These are phyloP conservation scores for Tringa solitaria DNA, from an alignment of 2,113 vertebrate species.

Conservation along the genomic window DNA sequence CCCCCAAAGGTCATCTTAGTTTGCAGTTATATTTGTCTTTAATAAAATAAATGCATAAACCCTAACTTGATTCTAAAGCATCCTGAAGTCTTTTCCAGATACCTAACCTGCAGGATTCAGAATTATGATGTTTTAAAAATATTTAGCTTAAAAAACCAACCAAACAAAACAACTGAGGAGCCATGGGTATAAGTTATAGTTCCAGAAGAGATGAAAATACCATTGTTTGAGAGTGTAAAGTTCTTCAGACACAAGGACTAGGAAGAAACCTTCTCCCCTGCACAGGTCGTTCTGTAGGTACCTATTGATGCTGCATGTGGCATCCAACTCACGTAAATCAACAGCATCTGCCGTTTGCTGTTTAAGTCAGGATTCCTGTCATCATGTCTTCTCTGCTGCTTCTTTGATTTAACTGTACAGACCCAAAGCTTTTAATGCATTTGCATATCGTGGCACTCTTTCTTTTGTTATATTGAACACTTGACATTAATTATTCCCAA, in stretches of 20 bases:
- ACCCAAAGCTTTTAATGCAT: not conserved
- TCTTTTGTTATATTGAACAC: not conserved
- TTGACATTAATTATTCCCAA: not conserved
- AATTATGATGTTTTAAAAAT: not conserved
- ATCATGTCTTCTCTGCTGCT: not conserved
- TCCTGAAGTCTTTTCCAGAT: not conserved
- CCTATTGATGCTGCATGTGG: not conserved
- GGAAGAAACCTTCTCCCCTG: not conserved
- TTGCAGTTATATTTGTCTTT: not conserved
- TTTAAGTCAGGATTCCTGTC: not conserved
- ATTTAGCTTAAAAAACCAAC: not conserved
- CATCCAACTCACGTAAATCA: not conserved
- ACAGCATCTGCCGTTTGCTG: not conserved
- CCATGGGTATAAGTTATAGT: not conserved
- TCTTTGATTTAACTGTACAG: not conserved
- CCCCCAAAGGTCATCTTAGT: not conserved
- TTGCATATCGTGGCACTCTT: not conserved
- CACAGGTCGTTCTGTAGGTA: not conserved
- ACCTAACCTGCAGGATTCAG: not conserved
- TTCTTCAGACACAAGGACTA: not conserved
- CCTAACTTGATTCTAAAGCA: not conserved
- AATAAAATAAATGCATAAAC: not conserved
- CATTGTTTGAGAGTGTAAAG: not conserved
- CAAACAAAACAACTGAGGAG: not conserved
- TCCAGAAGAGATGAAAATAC: not conserved